Percentiles rank a stretch among this genome's conserved stretches.
Evolutionary conservation across 2,113 vertebrate species (phyloP).

Genomic region (Hydrolagus affinis): DNA sequence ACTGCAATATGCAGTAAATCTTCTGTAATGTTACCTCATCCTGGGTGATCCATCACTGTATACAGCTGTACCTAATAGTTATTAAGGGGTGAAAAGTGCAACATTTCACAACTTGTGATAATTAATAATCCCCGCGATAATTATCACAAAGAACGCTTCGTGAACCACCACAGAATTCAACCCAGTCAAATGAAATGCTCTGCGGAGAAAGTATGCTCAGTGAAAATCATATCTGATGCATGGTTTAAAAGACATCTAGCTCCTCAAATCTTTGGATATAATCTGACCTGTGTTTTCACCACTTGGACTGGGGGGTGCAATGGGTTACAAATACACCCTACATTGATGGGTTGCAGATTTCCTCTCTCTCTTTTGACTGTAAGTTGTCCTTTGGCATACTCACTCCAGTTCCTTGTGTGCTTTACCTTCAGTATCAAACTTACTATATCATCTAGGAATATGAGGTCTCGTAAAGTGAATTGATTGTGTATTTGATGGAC

Average conservation of each 20-base stretch:
- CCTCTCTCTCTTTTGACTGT: neutral
- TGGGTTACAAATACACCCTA: neutral
- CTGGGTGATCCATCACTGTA: neutral
- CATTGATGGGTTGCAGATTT: neutral
- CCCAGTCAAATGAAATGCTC: neutral
- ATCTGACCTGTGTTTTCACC: neutral
- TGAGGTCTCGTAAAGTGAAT: no score
- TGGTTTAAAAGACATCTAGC: neutral
- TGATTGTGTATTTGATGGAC: no score
- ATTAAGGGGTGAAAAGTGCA: no score
- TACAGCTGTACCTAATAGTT: no score
- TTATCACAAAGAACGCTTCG: no score
- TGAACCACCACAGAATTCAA: neutral
- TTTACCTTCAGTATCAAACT: no score
- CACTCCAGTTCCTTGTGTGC: no score
- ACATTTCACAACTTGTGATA: no score
- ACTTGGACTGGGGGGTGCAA: neutral
- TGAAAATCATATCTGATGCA: neutral
- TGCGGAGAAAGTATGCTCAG: neutral
- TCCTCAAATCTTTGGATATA: neutral
- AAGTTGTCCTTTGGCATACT: no score
- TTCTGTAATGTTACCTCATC: neutral
- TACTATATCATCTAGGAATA: no score
- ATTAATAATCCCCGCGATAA: no score
- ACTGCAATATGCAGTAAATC: neutral